Evolutionary conservation across 2,797 vertebrate species (phyloP).

Genomic region (Melanogrammus aeglefinus): DNA sequence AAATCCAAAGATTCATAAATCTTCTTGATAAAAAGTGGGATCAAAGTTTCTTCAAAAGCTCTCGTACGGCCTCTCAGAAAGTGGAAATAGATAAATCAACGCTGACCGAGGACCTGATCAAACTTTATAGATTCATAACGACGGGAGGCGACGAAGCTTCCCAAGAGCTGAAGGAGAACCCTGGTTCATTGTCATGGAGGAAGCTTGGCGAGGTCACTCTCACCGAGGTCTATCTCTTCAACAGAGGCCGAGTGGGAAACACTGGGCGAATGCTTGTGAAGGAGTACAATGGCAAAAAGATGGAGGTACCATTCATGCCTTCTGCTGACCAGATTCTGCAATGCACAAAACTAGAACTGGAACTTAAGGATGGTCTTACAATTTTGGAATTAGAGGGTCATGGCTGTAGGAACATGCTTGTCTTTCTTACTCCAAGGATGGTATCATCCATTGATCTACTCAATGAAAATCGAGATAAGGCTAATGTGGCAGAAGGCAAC

Average conservation of each 20-base stretch:
- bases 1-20: slow-evolving; percentile 66
- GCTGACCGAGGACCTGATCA: slow-evolving; percentile 67
- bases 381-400: slow-evolving; percentile 69
- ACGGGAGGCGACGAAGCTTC: slow-evolving; percentile 61
- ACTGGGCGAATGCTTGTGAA: slow-evolving; percentile 65
- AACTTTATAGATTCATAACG: slow-evolving; percentile 60
- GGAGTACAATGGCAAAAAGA: slow-evolving; percentile 58
- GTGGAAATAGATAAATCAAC: slow-evolving; percentile 59
- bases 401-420: slow-evolving; percentile 68
- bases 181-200: slow-evolving; percentile 65
- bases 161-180: slow-evolving; percentile 59
- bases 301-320: slow-evolving; percentile 48
- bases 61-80: slow-evolving; percentile 45
- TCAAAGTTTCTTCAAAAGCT: slow-evolving; percentile 59
- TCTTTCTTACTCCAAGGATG: slow-evolving; percentile 66
- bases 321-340: slow-evolving; percentile 66
- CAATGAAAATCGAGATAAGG: slow-evolving; percentile 54
- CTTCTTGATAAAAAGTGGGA: slow-evolving; percentile 71
- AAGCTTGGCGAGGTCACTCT: slow-evolving; percentile 69
- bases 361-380: slow-evolving; percentile 57
- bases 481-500: slow-evolving; percentile 62
- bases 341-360: slow-evolving; percentile 65
- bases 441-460: slow-evolving; percentile 62
- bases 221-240: slow-evolving; percentile 69
- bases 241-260: slow-evolving; percentile 66